Conservation (phyloP, 2,113 vertebrate genomes). For the Phodopus roborovskii region DNA sequence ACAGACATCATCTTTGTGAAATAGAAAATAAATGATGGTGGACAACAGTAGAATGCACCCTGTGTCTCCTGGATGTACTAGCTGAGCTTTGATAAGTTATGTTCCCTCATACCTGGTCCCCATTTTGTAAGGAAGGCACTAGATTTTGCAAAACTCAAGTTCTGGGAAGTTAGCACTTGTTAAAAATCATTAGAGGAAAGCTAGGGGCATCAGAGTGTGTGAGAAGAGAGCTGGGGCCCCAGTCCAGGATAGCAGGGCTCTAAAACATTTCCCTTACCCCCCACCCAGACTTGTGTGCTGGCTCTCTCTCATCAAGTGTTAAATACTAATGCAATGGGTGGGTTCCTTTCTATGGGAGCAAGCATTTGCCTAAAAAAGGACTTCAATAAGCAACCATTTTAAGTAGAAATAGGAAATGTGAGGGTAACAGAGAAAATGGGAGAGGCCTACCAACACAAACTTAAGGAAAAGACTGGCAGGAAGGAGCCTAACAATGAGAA, state of each 20-base stretch:
- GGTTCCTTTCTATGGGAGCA: conserved; percentile 6
- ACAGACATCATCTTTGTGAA: not conserved
- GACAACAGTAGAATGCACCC: not conserved
- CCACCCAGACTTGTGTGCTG: not conserved
- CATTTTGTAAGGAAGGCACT: not conserved
- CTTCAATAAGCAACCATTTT: conserved; percentile 56
- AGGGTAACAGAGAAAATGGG: not conserved
- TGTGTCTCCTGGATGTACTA: not conserved
- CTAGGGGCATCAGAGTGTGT: not conserved
- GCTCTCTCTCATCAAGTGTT: conserved; percentile 44
- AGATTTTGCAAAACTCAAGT: conserved; percentile 43
- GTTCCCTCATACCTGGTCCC: not conserved
- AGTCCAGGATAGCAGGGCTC: not conserved
- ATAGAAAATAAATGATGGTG: conserved; percentile 3
- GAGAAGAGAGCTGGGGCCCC: not conserved
- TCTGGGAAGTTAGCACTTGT: conserved; percentile 30
- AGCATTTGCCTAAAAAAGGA: conserved; percentile 16
- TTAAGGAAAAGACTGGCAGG: not conserved
- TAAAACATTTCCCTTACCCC: not conserved
- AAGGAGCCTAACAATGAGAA: conserved; percentile 65
- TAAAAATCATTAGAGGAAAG: not conserved
- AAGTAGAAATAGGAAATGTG: conserved; percentile 46
- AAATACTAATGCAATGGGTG: conserved; percentile 52
- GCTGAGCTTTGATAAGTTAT: not conserved
- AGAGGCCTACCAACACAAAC: conserved; percentile 35